A percentile compares a stretch with the other conserved stretches of the same genome.
These are phyloP conservation scores for Ovibos moschatus DNA, from an alignment of 2,113 vertebrate genomes.

Conservation along the genomic window DNA sequence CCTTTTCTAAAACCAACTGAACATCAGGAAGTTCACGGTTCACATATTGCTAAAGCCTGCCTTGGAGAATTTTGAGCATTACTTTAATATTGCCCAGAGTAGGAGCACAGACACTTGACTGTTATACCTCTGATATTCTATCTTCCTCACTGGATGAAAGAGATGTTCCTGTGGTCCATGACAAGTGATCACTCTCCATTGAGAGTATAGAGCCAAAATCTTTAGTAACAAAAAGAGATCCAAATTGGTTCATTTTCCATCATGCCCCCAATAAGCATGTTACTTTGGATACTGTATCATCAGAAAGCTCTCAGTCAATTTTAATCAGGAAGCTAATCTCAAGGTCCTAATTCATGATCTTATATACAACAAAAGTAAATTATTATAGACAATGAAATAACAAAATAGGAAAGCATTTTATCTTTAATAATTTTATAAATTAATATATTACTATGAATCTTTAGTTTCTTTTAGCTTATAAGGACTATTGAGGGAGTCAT, in stretches of 20 bases:
- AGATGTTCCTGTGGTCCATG: background rate
- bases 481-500: background rate
- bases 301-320: background rate
- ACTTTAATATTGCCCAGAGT: background rate
- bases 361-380: background rate
- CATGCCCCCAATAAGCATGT: background rate
- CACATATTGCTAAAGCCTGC: too few relatives aligned
- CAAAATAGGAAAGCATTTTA: background rate
- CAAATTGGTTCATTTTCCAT: background rate
- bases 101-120: background rate
- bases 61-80: too few relatives aligned
- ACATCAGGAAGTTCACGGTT: too few relatives aligned
- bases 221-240: background rate
- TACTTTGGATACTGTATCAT: background rate
- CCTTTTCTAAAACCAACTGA: too few relatives aligned
- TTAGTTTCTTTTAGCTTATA: background rate
- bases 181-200: background rate
- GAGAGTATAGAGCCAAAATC: background rate
- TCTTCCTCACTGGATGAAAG: background rate
- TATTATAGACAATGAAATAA: background rate
- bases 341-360: background rate
- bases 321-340: background rate
- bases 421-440: background rate
- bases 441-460: background rate
- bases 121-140: background rate